A percentile compares a stretch with the other conserved stretches of the same genome.
These are phyloP conservation scores for Paelopatides confundens DNA, from an alignment of 53 echinoderm and acorn worm genomes.

Conservation along the genomic window DNA sequence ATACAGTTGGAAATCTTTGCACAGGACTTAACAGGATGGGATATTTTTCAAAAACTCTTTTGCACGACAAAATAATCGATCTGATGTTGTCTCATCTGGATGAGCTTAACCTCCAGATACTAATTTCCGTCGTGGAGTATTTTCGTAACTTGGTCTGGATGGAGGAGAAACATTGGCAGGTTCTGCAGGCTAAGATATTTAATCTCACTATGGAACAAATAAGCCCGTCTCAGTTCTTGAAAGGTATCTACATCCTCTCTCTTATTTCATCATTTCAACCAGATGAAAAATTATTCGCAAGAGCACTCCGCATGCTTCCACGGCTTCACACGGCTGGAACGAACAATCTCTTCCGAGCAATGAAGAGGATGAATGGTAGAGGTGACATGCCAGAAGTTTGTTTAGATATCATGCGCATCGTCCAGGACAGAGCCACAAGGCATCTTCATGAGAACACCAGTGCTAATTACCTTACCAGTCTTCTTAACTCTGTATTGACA, in stretches of 20 bases:
- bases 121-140: conserved; percentile 12
- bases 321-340: conserved; percentile 80
- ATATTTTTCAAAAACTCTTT: conserved; percentile 51
- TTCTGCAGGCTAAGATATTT: not conserved
- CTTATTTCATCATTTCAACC: conserved; percentile 57
- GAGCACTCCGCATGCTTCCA: conserved; percentile 61
- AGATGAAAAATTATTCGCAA: conserved; percentile 36
- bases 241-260: conserved; percentile 69
- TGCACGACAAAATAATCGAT: conserved; percentile 4
- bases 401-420: conserved; percentile 41
- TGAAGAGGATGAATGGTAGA: conserved; percentile 54
- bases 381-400: conserved; percentile 13
- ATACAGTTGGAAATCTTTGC: conserved; percentile 33
- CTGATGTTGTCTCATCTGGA: not conserved
- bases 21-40: conserved; percentile 59
- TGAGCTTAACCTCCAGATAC: not conserved
- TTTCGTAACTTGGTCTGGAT: not conserved
- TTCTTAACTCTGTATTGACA: conserved; percentile 67
- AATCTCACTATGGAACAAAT: not conserved
- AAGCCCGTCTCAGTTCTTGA: not conserved
- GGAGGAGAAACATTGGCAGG: not conserved
- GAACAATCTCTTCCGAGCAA: conserved; percentile 72
- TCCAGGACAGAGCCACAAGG: conserved; percentile 62
- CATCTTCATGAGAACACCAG: conserved; percentile 79
- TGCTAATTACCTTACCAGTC: conserved; percentile 74